Conservation (phyloP, 2,113 vertebrate species). For the Grallaria varia region DNA sequence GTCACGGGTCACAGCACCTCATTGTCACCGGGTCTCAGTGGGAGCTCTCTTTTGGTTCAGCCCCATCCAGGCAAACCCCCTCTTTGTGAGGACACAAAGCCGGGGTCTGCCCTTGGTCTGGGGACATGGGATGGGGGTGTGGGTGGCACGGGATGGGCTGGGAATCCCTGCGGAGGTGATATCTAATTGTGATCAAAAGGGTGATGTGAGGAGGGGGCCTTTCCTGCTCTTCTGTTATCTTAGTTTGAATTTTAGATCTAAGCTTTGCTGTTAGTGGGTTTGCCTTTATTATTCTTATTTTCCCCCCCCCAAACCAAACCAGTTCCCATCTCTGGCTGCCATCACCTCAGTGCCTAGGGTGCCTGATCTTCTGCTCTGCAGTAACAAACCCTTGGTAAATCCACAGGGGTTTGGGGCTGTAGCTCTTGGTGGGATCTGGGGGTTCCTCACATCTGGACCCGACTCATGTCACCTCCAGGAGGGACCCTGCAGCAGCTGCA, state of each 20-base stretch:
- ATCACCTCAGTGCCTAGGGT: rapidly evolving
- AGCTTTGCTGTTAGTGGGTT: background rate
- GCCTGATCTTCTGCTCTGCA: background rate
- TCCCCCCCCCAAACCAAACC: too few species aligned
- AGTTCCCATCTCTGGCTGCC: background rate
- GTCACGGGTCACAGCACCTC: background rate
- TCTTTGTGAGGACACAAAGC: background rate
- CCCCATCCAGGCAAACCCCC: background rate
- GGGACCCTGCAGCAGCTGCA: background rate
- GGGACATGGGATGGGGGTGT: background rate
- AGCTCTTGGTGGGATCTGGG: background rate
- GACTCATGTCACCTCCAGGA: background rate
- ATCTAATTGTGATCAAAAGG: background rate
- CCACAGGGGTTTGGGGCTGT: background rate
- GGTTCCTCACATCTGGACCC: rapidly evolving
- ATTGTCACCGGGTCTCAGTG: background rate
- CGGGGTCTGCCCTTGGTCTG: rapidly evolving
- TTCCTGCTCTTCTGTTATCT: background rate
- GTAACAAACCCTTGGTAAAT: background rate
- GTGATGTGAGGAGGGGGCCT: background rate
- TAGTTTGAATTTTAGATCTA: background rate
- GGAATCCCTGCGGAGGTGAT: background rate
- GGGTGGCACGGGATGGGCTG: background rate
- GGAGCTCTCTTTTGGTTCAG: background rate
- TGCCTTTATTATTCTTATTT: background rate